Base-by-base conservation (phyloP, 2,888 invertebrate genomes). In the Spisula solida region DNA sequence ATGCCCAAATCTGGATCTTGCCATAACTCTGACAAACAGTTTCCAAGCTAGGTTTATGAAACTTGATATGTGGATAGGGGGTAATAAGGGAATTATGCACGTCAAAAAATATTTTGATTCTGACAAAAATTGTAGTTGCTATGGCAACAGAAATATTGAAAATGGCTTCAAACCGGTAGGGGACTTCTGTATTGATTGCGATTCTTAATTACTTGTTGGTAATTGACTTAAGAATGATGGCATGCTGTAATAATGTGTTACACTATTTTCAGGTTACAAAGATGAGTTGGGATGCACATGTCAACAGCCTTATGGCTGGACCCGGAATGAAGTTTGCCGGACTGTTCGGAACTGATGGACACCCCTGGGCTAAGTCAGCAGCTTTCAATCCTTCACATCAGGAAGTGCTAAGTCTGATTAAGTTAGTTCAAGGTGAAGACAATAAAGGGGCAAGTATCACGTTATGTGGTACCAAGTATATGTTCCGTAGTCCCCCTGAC, bases 231-330 rank as follows among this genome's bases (percentile, higher is more conserved):
- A 5, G 4, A 41, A 41, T 41, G 41, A 41, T 41, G 41, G 41
- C 8, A 41, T 41, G 41, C 41, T 41, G 8, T 41, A 41, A 41
- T 41, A 51, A 51, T 51, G 51, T 51, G 4, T 66, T n/a, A 25
- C n/a, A 66, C 5, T 66, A 66, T 66, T 66, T 66, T 66, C 51
- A 86, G 86, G 85, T 81, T 56, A 75, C 29, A 31, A 75, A 34
- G 31, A 88, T 88, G 87, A 87, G 91, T 80, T 92, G 92, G 92
- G 89, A 90, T n/a, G 89, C 84, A 47, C 92, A 92, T 86, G 90
- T 92, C 4, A 86, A 81, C 2, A 89, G 89, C 41, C 81, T 92
- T 10, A 89, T 88, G 85, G 79, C 75, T n/a, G 90, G 91, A 0
- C 92, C 90, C 6, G 87, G 85, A 20, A 91, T 92, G 87, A 88